Evolutionary conservation across 2,113 vertebrate genomes (phyloP), one percentile per base, ranked within the genome.

Genomic region (Pseudorasbora parva): DNA sequence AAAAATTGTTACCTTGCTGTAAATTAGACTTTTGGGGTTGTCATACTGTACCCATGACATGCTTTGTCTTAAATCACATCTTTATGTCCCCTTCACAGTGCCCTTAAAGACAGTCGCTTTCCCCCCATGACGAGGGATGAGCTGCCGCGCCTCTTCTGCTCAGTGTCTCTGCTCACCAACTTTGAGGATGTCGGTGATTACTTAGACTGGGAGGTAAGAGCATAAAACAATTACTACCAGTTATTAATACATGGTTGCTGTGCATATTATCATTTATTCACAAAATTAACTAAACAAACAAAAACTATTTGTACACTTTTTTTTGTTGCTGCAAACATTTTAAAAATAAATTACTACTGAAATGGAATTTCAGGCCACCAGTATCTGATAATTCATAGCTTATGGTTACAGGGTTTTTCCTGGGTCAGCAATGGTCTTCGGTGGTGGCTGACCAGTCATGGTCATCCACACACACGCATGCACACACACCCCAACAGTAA

Each of bases 61-160:
- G 60, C 19, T 84, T 45, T 79, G n/a, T 78, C 64, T n/a, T 49
- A 30, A 78, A 77, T 43, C 21, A 8, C 1, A 7, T 15, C 51
- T 51, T 59, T 19, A 82, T 81, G 69, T 75, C 78, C 5, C 88
- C 89, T 91, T 86, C 91, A 88, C 96, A 99, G 98, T 98, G 98
- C 98, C 97, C 98, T 99, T 99, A 99, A 99, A 98, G 98, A 99
- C 95, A 99, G 98, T 95, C 98, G 98, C 93, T 99, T 99, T 86
- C 98, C 98, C 94, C 97, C 98, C 88, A 97, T 99, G 98, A 99
- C 98, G 93, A 98, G 98, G 97, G 98, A 99, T 89, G 98, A 99
- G 96, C 94, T 99, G 95, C 97, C 97, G 88, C 97, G 98, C 94
- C 97, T 99, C 93, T 99, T 97, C 96, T 99, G 98, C 95, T 99